Percentiles rank a stretch among this genome's conserved stretches.
These are phyloP conservation scores for Furcifer pardalis DNA, from an alignment of 2,797 vertebrate genomes.

Conservation along the genomic window DNA sequence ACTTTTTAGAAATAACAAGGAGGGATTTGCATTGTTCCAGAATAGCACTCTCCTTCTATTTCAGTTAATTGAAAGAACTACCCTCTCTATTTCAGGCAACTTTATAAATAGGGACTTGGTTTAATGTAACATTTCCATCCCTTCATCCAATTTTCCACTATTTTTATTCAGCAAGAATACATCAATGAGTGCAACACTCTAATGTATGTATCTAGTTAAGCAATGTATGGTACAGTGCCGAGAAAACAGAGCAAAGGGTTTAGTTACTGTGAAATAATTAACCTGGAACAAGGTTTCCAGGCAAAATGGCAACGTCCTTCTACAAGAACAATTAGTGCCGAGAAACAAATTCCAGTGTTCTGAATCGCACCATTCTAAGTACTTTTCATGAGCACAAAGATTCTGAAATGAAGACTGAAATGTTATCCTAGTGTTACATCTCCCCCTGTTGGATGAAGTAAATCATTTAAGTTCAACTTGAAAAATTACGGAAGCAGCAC, in stretches of 20 bases:
- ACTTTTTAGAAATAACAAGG: neutral
- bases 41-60: neutral
- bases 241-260: neutral
- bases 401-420: neutral
- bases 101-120: neutral
- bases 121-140: neutral
- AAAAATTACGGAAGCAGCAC: conserved; percentile 57
- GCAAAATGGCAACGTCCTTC: neutral
- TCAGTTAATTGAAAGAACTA: neutral
- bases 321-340: neutral
- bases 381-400: neutral
- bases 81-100: neutral
- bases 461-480: conserved; percentile 26
- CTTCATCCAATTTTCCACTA: neutral
- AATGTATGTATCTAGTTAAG: neutral
- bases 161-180: neutral
- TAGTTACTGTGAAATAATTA: neutral
- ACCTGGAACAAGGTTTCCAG: neutral
- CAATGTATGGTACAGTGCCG: neutral
- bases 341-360: neutral
- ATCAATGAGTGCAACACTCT: neutral
- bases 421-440: conserved; percentile 53
- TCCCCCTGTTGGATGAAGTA: conserved; percentile 70
- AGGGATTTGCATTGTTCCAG: neutral
- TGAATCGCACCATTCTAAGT: neutral